Conservation (phyloP, 1,140 invertebrate species). For the Coenobita brevimanus region DNA sequence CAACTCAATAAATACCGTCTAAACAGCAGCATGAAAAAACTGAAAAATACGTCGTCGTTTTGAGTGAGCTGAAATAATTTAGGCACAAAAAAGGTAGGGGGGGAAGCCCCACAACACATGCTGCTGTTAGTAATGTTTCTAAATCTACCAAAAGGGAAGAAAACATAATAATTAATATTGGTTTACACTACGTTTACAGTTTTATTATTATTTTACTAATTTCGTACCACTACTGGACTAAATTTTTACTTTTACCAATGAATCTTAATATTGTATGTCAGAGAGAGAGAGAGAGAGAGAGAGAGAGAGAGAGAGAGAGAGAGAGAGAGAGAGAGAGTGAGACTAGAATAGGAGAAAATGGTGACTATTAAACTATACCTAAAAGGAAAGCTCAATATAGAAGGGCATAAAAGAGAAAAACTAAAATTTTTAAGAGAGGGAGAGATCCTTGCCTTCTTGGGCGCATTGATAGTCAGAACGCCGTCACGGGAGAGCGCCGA, state of each 20-base stretch:
- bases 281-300: not conserved
- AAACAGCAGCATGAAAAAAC: too few relatives aligned
- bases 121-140: slow-evolving; percentile 1
- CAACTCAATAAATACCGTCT: too few relatives aligned
- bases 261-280: not conserved
- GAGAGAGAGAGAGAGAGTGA: not conserved
- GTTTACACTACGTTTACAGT: too few relatives aligned
- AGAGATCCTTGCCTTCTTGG: slow-evolving; percentile 60
- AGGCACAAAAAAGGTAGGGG: too few relatives aligned
- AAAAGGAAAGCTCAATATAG: not conserved
- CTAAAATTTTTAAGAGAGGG: not conserved
- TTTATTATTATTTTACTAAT: too few relatives aligned
- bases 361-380: not conserved
- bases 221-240: too few relatives aligned
- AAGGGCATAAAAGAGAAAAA: not conserved
- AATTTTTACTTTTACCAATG: too few relatives aligned
- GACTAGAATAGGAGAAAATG: not conserved
- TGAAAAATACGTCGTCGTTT: too few relatives aligned
- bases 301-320: not conserved
- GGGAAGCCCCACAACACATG: too few relatives aligned
- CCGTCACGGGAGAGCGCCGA: slow-evolving; percentile 66
- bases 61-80: too few relatives aligned
- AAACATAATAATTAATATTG: not conserved
- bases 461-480: slow-evolving; percentile 68
- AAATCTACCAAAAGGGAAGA: slow-evolving; percentile 13